Percentiles rank a stretch among this genome's conserved stretches.
Evolutionary conservation across 2,888 invertebrate species (phyloP).

Genomic region (Leptinotarsa haldemani): DNA sequence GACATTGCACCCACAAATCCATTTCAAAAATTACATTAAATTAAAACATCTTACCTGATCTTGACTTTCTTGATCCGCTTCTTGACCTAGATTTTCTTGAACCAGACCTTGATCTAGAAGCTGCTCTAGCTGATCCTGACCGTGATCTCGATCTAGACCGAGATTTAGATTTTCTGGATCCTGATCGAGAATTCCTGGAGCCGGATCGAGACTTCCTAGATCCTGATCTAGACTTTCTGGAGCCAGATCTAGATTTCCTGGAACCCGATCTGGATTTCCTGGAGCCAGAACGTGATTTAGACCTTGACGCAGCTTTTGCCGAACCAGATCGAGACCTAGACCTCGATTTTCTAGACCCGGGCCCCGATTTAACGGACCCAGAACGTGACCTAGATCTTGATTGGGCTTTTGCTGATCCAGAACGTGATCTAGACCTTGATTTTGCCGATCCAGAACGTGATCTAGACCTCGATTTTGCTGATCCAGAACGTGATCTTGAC

Average conservation of each 20-base stretch:
- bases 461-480: slow-evolving; percentile 27
- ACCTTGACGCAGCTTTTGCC: slow-evolving; percentile 25
- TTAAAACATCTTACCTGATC: slow-evolving; percentile 40
- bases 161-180: slow-evolving; percentile 48
- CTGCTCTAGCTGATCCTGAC: slow-evolving; percentile 38
- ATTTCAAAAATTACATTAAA: no score
- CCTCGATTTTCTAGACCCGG: slow-evolving; percentile 42
- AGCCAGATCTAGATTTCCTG: slow-evolving; percentile 30
- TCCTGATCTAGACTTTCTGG: slow-evolving; percentile 44
- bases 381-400: slow-evolving; percentile 31
- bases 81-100: slow-evolving; percentile 50
- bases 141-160: slow-evolving; percentile 44
- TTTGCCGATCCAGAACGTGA: slow-evolving; percentile 39
- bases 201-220: slow-evolving; percentile 41
- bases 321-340: slow-evolving; percentile 48
- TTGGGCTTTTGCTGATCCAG: slow-evolving; percentile 28
- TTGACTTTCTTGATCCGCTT: slow-evolving; percentile 46
- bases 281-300: slow-evolving; percentile 18
- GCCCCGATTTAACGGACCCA: slow-evolving; percentile 29
- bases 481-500: slow-evolving; percentile 42
- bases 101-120: slow-evolving; percentile 1
- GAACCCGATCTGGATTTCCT: slow-evolving; percentile 43
- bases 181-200: slow-evolving; percentile 43
- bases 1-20: no score
- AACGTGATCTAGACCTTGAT: slow-evolving; percentile 48